phyloP scores from a whole-genome alignment of 2,888 invertebrate species.

The Phorcus lineatus region DNA sequence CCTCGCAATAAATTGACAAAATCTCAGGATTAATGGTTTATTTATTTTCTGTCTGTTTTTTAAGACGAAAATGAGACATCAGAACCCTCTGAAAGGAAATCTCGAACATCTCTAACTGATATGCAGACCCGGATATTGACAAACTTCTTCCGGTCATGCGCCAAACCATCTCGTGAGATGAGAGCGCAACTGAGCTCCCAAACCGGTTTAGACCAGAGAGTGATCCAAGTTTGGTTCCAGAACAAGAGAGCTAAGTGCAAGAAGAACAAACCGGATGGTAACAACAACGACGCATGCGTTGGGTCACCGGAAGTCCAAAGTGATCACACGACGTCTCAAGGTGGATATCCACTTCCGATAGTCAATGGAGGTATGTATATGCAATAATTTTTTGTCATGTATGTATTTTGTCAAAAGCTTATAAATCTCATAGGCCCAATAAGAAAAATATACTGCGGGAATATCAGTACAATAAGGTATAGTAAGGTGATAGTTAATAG shows the following conservation, averaged over 20 bases:
- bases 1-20: no score
- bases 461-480: no score
- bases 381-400: no score
- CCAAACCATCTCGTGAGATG: constrained; percentile 29
- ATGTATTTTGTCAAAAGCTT: no score
- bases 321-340: constrained; percentile 26
- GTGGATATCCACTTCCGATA: constrained; percentile 44
- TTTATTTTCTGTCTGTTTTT: neutral
- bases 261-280: constrained; percentile 2
- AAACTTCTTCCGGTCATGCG: constrained; percentile 21
- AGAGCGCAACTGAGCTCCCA: constrained; percentile 33
- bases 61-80: neutral
- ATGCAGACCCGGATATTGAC: constrained; percentile 27
- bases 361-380: constrained; percentile 40
- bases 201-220: constrained; percentile 29
- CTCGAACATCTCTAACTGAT: neutral
- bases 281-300: neutral
- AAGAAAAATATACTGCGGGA: no score
- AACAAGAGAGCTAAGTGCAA: constrained; percentile 20
- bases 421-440: no score
- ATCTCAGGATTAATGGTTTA: no score
- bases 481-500: no score
- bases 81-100: neutral
- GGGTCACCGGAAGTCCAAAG: neutral
- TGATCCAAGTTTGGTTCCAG: constrained; percentile 36